Evolutionary conservation across 2,797 vertebrate species (phyloP).

Genomic region (Carcharodon carcharias): DNA sequence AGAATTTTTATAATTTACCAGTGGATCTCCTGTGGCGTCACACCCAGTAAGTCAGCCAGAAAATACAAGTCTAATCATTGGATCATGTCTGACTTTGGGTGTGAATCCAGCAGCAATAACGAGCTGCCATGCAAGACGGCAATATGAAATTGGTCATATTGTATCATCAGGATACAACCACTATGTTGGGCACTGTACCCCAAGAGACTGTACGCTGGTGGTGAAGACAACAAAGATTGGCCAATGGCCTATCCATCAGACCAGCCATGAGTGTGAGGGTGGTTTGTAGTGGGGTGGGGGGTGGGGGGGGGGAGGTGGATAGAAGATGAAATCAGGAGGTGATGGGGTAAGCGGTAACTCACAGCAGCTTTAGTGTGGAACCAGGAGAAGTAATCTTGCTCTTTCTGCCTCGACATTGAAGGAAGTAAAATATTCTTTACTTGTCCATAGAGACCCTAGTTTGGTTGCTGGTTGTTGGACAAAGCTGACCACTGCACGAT

Average conservation of each 20-base stretch:
- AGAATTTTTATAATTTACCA: neutral
- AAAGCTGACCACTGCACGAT: too few species aligned
- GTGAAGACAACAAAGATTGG: too few species aligned
- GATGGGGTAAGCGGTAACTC: neutral
- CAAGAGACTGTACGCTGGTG: too few species aligned
- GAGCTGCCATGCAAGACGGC: neutral
- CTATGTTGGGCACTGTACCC: too few species aligned
- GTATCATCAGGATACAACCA: neutral
- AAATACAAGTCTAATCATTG: neutral
- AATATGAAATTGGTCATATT: neutral
- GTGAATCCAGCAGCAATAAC: neutral
- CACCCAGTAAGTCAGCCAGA: neutral
- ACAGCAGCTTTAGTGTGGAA: neutral
- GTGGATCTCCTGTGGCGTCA: neutral
- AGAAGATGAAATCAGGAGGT: neutral
- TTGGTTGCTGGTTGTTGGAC: too few species aligned
- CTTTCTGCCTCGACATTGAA: too few species aligned
- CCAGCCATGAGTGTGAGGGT: too few species aligned
- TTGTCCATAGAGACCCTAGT: too few species aligned
- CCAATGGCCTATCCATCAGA: too few species aligned
- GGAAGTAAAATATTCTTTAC: too few species aligned
- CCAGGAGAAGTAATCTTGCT: neutral
- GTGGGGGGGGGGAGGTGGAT: neutral
- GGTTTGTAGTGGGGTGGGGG: too few species aligned
- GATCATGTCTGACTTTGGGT: neutral